phyloP scores from a whole-genome alignment of 2,888 invertebrate species.

The Abscondita cerata region DNA sequence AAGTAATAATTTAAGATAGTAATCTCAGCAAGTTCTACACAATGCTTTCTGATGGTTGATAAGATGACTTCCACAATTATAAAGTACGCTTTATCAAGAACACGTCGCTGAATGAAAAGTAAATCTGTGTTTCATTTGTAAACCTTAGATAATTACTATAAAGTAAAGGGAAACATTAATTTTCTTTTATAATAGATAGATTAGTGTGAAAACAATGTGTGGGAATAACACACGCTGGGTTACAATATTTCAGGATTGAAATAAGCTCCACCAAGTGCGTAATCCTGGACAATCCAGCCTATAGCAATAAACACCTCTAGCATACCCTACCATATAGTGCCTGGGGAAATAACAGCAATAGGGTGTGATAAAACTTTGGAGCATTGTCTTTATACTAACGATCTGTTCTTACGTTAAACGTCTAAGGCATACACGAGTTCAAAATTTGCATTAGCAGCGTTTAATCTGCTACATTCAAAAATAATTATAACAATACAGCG shows the following conservation, averaged over 20 bases:
- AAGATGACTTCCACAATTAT: conserved; percentile 32
- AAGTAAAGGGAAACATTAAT: conserved; percentile 23
- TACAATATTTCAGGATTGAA: conserved; percentile 33
- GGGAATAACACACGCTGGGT: conserved; percentile 28
- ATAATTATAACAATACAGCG: background rate
- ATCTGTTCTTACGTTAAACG: too few relatives aligned
- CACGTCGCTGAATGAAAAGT: conserved; percentile 26
- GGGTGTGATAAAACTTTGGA: background rate
- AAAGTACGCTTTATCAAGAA: conserved; percentile 35
- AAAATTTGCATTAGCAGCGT: too few relatives aligned
- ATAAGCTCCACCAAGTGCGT: conserved; percentile 33
- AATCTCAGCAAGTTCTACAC: conserved; percentile 27
- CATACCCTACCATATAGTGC: conserved; percentile 28
- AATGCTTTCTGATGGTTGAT: conserved; percentile 29
- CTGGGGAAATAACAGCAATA: conserved; percentile 35
- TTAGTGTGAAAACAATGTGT: conserved; percentile 32
- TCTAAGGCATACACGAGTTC: too few relatives aligned
- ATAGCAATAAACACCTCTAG: conserved; percentile 34
- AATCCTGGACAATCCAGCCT: conserved; percentile 32
- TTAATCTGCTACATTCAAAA: too few relatives aligned
- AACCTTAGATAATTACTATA: conserved; percentile 24
- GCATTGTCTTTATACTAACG: conserved; percentile 7
- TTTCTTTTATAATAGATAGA: conserved; percentile 27
- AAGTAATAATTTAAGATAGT: conserved; percentile 34
- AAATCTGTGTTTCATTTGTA: conserved; percentile 20